These are phyloP conservation scores for Pangasianodon hypophthalmus DNA, from an alignment of 2,113 vertebrate genomes.

Conservation along the genomic window DNA sequence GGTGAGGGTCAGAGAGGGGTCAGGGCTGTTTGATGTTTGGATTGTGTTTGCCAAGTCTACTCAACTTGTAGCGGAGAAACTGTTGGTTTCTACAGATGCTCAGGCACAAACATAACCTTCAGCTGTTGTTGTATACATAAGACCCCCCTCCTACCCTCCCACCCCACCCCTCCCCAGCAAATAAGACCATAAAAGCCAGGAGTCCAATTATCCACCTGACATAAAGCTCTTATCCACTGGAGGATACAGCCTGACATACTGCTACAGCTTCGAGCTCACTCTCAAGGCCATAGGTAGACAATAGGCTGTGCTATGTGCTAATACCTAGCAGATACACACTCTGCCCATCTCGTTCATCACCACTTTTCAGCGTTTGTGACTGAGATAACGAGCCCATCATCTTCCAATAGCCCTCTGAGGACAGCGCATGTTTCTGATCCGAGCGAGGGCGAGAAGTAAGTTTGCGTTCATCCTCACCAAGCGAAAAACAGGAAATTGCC, in stretches of 20 bases:
- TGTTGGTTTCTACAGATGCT: conserved; percentile 37
- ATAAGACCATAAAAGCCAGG: conserved; percentile 55
- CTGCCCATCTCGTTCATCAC: conserved; percentile 52
- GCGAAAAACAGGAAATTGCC: conserved; percentile 58
- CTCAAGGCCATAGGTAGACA: conserved; percentile 53
- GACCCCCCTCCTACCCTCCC: conserved; percentile 44
- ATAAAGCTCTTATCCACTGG: conserved; percentile 55
- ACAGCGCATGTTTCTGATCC: conserved; percentile 49
- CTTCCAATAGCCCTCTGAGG: conserved; percentile 52
- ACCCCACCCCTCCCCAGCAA: conserved; percentile 21
- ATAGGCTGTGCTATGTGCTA: conserved; percentile 35
- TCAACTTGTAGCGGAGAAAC: conserved; percentile 4
- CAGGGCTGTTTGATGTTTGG: conserved; percentile 36
- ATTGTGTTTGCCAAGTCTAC: conserved; percentile 31
- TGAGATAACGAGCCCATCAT: conserved; percentile 56
- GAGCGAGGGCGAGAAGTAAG: conserved; percentile 53
- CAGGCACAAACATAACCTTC: conserved; percentile 49
- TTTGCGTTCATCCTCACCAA: conserved; percentile 51
- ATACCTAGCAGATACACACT: conserved; percentile 53
- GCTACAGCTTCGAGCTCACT: conserved; percentile 39
- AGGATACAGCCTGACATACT: conserved; percentile 51
- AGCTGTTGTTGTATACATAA: conserved; percentile 55
- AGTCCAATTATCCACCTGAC: conserved; percentile 59
- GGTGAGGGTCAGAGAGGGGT: conserved; percentile 35
- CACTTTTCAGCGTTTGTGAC: conserved; percentile 40